Evolutionary conservation across 2,888 invertebrate genomes (phyloP).

Genomic region (Nomada fucata): DNA sequence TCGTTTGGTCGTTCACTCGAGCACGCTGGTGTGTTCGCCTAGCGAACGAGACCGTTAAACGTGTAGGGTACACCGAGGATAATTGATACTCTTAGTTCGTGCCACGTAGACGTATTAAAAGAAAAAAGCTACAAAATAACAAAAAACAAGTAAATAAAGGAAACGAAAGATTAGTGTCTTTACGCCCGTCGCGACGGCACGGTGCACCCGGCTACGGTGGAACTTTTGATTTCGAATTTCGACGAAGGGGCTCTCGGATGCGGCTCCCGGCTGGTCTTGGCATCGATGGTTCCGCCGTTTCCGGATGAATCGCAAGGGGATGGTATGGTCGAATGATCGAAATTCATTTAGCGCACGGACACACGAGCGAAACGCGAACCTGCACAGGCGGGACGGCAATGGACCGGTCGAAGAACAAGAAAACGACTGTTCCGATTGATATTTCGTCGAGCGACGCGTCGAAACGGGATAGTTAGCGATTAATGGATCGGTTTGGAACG

Average conservation of each 20-base stretch:
- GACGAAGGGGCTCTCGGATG: slow-evolving; percentile 61
- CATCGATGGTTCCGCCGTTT: slow-evolving; percentile 56
- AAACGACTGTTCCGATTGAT: neutral
- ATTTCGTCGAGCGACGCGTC: slow-evolving; percentile 1
- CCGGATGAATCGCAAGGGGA: slow-evolving; percentile 7
- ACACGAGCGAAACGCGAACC: too few species aligned
- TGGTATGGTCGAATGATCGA: slow-evolving; percentile 24
- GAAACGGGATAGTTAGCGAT: neutral
- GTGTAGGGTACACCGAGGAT: slow-evolving; percentile 64
- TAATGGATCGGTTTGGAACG: neutral
- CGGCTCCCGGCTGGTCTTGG: slow-evolving; percentile 47
- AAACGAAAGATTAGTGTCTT: slow-evolving; percentile 57
- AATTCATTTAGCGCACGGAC: slow-evolving; percentile 17
- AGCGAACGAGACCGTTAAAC: slow-evolving; percentile 50
- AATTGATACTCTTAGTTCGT: slow-evolving; percentile 67
- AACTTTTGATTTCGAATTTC: slow-evolving; percentile 60
- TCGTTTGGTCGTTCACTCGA: neutral
- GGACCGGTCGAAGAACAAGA: neutral
- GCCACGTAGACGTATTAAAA: slow-evolving; percentile 66
- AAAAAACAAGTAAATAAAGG: slow-evolving; percentile 20
- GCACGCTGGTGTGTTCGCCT: slow-evolving; percentile 33
- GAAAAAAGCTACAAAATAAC: neutral
- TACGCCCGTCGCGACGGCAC: slow-evolving; percentile 58
- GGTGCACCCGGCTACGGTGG: slow-evolving; percentile 66
- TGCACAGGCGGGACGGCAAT: neutral